phyloP scores from a whole-genome alignment of 2,797 vertebrate genomes.

The Gambelia wislizenii region DNA sequence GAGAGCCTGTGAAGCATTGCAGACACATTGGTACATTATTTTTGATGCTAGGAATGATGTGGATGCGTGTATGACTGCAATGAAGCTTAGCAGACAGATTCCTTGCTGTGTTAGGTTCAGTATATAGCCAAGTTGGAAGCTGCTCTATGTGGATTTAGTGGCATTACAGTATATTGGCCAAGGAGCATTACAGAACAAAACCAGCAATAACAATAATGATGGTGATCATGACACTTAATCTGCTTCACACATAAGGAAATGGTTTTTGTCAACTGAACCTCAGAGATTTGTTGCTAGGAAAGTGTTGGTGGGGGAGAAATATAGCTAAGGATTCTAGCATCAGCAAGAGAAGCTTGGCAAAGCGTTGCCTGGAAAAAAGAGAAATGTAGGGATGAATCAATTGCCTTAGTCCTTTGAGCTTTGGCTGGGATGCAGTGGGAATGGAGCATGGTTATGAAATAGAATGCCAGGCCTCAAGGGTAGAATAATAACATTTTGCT shows the following conservation, averaged over 20 bases:
- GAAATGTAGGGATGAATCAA: neutral
- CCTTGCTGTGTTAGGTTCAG: conserved; percentile 16
- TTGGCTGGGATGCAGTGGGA: neutral
- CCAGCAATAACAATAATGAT: neutral
- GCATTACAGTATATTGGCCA: conserved; percentile 2
- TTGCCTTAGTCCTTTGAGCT: neutral
- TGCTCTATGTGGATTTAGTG: neutral
- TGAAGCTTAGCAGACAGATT: conserved; percentile 9
- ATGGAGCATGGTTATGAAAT: neutral
- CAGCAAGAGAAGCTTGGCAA: neutral
- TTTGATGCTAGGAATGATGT: neutral
- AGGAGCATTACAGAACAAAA: neutral
- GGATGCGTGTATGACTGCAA: neutral
- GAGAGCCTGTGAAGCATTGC: accelerated
- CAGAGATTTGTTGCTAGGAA: neutral
- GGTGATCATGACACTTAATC: conserved; percentile 12
- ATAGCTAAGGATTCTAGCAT: neutral
- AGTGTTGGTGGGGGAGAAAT: neutral
- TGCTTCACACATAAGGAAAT: neutral
- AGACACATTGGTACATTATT: accelerated
- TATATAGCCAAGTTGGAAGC: conserved; percentile 11
- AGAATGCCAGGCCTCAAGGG: neutral
- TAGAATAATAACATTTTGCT: neutral
- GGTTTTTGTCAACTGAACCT: neutral
- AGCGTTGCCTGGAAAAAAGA: neutral